Conservation (phyloP, 2,888 invertebrate species). For the Tenthredo livida region DNA sequence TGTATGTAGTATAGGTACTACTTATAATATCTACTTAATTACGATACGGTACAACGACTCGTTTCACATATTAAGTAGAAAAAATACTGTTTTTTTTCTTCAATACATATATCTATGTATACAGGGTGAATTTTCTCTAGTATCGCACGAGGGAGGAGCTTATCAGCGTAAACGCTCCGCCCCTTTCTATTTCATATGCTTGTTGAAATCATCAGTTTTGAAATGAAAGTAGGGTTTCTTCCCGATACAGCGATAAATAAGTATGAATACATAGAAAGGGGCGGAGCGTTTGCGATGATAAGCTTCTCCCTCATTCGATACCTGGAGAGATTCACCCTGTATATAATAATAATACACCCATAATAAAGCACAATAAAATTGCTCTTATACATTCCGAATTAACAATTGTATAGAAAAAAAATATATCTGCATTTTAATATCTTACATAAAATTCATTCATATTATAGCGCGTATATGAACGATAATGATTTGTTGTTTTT, state of each 20-base stretch:
- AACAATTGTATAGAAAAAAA: constrained; percentile 48
- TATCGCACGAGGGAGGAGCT: too few species aligned
- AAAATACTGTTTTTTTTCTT: constrained; percentile 45
- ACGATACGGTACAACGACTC: constrained; percentile 11
- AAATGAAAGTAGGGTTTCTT: too few species aligned
- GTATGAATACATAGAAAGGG: too few species aligned
- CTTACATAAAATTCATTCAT: constrained; percentile 38
- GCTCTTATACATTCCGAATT: constrained; percentile 44
- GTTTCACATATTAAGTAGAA: constrained; percentile 34
- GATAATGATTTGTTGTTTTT: neutral
- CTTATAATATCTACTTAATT: neutral
- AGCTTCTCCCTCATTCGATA: too few species aligned
- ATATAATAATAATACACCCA: neutral
- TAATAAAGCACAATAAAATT: constrained; percentile 32
- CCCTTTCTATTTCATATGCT: too few species aligned
- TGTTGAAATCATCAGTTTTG: too few species aligned
- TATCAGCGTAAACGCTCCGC: too few species aligned
- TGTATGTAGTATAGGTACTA: neutral
- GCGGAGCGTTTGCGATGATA: too few species aligned
- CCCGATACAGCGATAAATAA: too few species aligned
- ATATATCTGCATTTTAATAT: constrained; percentile 23
- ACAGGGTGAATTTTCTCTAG: too few species aligned
- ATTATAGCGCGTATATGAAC: constrained; percentile 22
- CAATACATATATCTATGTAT: neutral
- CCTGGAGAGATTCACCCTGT: too few species aligned